Conservation (phyloP, 2,113 vertebrate species). For the Neodontobutis hainanensis region DNA sequence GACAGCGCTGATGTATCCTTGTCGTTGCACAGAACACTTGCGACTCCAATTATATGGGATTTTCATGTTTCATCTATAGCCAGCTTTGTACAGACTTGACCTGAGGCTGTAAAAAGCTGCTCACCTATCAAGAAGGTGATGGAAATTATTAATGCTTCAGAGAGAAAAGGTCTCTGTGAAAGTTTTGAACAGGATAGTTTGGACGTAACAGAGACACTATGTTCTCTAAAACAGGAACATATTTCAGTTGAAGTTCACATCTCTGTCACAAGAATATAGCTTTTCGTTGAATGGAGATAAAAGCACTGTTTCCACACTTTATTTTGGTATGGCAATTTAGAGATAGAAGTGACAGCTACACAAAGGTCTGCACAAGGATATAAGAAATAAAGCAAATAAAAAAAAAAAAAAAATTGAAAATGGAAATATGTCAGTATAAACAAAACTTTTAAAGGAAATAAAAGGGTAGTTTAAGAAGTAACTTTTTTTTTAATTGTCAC, state of each 20-base stretch:
- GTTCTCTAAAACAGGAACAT: neutral
- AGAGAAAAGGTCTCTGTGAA: neutral
- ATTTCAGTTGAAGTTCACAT: neutral
- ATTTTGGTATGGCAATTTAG: too few relatives aligned
- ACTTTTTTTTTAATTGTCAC: too few relatives aligned
- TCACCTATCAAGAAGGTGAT: conserved; percentile 29
- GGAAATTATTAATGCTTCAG: conserved; percentile 29
- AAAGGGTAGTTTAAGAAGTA: too few relatives aligned
- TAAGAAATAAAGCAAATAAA: too few relatives aligned
- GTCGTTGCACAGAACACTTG: conserved; percentile 22
- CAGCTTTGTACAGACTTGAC: conserved; percentile 32
- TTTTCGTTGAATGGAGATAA: neutral
- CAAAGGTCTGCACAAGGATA: too few relatives aligned
- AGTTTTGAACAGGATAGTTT: conserved; percentile 7
- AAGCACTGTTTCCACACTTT: neutral
- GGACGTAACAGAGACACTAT: neutral
- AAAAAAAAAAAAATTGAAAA: too few relatives aligned
- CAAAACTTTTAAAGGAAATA: too few relatives aligned
- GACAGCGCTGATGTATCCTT: conserved; percentile 42
- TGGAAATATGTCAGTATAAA: too few relatives aligned
- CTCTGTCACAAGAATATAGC: neutral
- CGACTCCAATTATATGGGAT: conserved; percentile 51
- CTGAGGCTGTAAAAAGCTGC: conserved; percentile 1
- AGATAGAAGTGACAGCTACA: too few relatives aligned
- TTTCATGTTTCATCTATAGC: conserved; percentile 39